Percentiles rank a stretch among this genome's conserved stretches.
Evolutionary conservation across 2,888 invertebrate genomes (phyloP).

Genomic region (Cantharis flavilabris): DNA sequence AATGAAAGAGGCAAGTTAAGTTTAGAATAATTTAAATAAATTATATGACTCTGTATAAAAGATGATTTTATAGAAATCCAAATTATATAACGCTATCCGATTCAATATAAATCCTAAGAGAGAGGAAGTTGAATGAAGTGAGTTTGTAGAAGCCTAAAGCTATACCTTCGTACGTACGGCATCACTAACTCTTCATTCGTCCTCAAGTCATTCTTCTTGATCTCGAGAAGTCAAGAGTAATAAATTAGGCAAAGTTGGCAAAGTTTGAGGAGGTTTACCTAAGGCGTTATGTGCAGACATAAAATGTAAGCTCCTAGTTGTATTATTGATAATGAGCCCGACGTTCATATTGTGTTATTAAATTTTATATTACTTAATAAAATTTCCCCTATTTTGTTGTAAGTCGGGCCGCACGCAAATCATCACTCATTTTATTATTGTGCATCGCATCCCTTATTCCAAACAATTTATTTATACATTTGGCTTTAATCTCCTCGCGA

Average conservation of each 20-base stretch:
- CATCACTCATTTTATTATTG: slow-evolving; percentile 16
- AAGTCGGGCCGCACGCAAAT: slow-evolving; percentile 7
- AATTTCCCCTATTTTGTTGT: slow-evolving; percentile 1
- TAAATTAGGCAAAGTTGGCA: slow-evolving; percentile 46
- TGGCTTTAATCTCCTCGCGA: slow-evolving; percentile 8
- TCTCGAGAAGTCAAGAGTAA: slow-evolving; percentile 44
- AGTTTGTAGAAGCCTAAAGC: slow-evolving; percentile 31
- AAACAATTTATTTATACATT: slow-evolving; percentile 20
- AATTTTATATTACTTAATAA: slow-evolving; percentile 4
- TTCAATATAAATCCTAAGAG: slow-evolving; percentile 39
- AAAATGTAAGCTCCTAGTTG: not conserved
- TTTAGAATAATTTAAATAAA: not conserved
- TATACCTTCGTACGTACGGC: slow-evolving; percentile 37
- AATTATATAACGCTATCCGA: slow-evolving; percentile 31
- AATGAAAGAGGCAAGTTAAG: not conserved
- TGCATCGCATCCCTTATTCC: slow-evolving; percentile 4
- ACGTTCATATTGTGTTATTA: slow-evolving; percentile 7
- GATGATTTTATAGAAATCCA: slow-evolving; percentile 14
- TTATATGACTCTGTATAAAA: slow-evolving; percentile 4
- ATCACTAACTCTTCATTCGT: slow-evolving; percentile 45
- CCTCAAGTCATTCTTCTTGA: slow-evolving; percentile 47
- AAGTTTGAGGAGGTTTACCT: slow-evolving; percentile 42
- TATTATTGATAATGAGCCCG: slow-evolving; percentile 18
- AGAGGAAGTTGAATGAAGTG: slow-evolving; percentile 37
- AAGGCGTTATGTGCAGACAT: slow-evolving; percentile 27